Conservation (phyloP, 2,797 vertebrate species). For the Fundulus diaphanus region DNA sequence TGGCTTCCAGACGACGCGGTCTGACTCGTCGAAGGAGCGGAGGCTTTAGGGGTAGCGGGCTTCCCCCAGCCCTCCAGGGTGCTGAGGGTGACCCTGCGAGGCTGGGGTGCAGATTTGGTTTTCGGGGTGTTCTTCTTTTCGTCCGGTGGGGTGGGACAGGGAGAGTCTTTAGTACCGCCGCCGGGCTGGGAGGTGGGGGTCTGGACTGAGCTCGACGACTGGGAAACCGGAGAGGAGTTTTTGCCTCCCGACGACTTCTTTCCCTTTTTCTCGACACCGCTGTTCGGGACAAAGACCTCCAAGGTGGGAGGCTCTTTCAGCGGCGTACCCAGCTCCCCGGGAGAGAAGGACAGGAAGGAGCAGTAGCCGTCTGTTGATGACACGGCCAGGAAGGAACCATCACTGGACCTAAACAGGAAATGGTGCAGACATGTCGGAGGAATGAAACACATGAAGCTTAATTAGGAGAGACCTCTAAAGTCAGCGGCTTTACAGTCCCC, state of each 20-base stretch:
- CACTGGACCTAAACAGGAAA: conserved; percentile 86
- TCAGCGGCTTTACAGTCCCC: neutral
- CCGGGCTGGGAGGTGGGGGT: conserved; percentile 38
- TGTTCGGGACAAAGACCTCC: conserved; percentile 76
- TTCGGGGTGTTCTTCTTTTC: conserved; percentile 80
- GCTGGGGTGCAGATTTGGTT: conserved; percentile 77
- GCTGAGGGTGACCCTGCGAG: conserved; percentile 92
- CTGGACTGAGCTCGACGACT: conserved; percentile 40
- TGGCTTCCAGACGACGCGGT: conserved; percentile 41
- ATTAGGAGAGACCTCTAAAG: too few species aligned
- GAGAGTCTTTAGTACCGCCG: conserved; percentile 37
- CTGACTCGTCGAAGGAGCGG: conserved; percentile 35
- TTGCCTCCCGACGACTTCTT: conserved; percentile 79
- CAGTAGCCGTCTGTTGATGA: conserved; percentile 98
- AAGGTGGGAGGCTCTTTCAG: conserved; percentile 90
- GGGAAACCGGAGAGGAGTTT: conserved; percentile 80
- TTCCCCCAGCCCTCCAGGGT: conserved; percentile 93
- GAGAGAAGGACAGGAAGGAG: conserved; percentile 93
- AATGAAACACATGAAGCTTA: neutral
- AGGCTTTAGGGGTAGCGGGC: conserved; percentile 70
- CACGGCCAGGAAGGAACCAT: conserved; percentile 93
- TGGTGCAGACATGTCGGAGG: neutral
- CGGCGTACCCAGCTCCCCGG: conserved; percentile 88
- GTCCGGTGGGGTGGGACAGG: conserved; percentile 72
- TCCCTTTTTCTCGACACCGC: conserved; percentile 86